Evolutionary conservation across 2,888 invertebrate species (phyloP).

Genomic region (Phyllotreta cruciferae): DNA sequence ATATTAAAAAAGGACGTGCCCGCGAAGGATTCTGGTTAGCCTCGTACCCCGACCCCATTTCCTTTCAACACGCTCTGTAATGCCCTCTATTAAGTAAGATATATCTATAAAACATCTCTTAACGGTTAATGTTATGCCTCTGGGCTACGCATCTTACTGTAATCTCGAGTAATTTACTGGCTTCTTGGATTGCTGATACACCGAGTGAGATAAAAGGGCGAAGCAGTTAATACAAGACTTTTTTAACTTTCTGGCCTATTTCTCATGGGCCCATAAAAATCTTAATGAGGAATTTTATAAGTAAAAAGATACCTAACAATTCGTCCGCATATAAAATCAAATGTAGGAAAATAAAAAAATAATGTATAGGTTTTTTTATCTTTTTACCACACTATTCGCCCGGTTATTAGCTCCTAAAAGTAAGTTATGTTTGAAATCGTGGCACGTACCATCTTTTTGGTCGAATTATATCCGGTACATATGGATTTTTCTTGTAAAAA

Average conservation of each 20-base stretch:
- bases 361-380: conserved; percentile 10
- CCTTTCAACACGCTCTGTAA: conserved; percentile 28
- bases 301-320: too few relatives aligned
- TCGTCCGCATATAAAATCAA: too few relatives aligned
- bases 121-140: conserved; percentile 37
- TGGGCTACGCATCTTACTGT: conserved; percentile 35
- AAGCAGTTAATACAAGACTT: conserved; percentile 15
- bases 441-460: conserved; percentile 21
- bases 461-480: conserved; percentile 31
- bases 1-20: too few relatives aligned
- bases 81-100: conserved; percentile 34
- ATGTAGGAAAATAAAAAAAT: conserved; percentile 5
- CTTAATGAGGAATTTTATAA: too few relatives aligned
- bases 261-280: too few relatives aligned
- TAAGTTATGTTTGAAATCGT: conserved; percentile 11
- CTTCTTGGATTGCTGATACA: conserved; percentile 28
- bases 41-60: conserved; percentile 21
- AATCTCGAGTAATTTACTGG: conserved; percentile 37
- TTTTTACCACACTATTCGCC: conserved; percentile 2
- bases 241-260: neutral
- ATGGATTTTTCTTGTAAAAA: conserved; percentile 20
- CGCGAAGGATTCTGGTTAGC: too few relatives aligned
- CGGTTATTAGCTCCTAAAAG: conserved; percentile 12
- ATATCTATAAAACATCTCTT: conserved; percentile 39
- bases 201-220: conserved; percentile 30